These are phyloP conservation scores for Cynodonichthys magdalenae DNA, from an alignment of 2,797 vertebrate genomes.

Conservation along the genomic window DNA sequence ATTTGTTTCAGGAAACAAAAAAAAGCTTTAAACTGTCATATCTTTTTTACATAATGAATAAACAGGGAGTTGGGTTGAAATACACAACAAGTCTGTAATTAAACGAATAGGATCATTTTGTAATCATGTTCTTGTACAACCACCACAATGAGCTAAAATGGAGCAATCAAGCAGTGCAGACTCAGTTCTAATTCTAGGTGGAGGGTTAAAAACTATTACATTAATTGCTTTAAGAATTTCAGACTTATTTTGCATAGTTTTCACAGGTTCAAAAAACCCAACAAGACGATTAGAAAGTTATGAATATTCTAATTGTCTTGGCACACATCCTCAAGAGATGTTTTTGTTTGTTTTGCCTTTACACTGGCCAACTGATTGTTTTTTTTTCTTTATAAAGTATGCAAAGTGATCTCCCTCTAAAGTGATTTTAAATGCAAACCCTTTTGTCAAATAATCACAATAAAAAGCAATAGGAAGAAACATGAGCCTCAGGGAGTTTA, in stretches of 20 bases:
- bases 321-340: background rate
- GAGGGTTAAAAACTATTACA: too few species aligned
- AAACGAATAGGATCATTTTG: background rate
- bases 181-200: too few species aligned
- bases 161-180: background rate
- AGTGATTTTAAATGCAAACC: slow-evolving; percentile 2
- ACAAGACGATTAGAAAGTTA: background rate
- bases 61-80: background rate
- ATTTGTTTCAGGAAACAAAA: slow-evolving; percentile 21
- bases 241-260: too few species aligned
- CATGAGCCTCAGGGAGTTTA: background rate
- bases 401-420: background rate
- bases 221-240: too few species aligned
- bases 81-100: background rate
- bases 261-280: too few species aligned
- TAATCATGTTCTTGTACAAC: background rate
- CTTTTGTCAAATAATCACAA: background rate
- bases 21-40: background rate
- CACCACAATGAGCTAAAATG: background rate
- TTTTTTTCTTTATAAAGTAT: background rate
- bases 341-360: background rate
- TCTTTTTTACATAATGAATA: background rate
- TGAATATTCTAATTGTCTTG: background rate
- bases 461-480: background rate
- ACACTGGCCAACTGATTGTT: background rate